Conservation (phyloP, 2,797 vertebrate species). For the Eutrigla gurnardus region DNA sequence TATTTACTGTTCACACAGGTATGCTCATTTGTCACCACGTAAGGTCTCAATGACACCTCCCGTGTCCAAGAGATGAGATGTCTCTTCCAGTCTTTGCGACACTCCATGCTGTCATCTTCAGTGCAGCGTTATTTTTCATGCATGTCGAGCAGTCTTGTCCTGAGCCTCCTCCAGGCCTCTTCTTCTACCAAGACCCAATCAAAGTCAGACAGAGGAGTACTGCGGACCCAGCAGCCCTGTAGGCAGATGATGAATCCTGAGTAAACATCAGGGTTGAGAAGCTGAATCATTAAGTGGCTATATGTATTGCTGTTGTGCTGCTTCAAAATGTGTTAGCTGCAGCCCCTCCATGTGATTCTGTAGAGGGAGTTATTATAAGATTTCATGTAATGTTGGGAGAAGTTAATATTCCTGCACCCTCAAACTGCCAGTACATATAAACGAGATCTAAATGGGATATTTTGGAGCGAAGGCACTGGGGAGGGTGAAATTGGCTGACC, state of each 20-base stretch:
- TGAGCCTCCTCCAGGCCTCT: conserved; percentile 2
- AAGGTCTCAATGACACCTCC: conserved; percentile 27
- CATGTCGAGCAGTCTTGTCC: conserved; percentile 22
- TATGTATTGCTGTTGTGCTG: conserved; percentile 32
- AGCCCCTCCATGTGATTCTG: not conserved
- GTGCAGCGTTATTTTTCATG: not conserved
- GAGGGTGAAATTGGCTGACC: conserved; percentile 71
- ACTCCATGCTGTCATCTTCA: conserved; percentile 44
- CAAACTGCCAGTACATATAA: conserved; percentile 64
- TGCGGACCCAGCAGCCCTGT: conserved; percentile 19
- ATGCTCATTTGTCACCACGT: conserved; percentile 27
- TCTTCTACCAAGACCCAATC: conserved; percentile 41
- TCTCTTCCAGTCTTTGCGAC: conserved; percentile 27
- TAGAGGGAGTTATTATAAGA: conserved; percentile 27
- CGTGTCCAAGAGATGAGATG: conserved; percentile 34
- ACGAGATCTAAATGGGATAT: conserved; percentile 72
- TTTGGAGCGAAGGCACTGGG: conserved; percentile 55
- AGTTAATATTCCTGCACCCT: conserved; percentile 56
- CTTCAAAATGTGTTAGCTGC: conserved; percentile 22
- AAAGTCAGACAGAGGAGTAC: conserved; percentile 34
- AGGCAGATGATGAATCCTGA: conserved; percentile 43
- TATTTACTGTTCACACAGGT: conserved; percentile 19
- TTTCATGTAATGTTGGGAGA: conserved; percentile 46
- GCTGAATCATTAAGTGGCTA: conserved; percentile 42
- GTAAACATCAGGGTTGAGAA: conserved; percentile 44